Evolutionary conservation across 2,888 invertebrate genomes (phyloP).

Genomic region (Gerosis bhagava): DNA sequence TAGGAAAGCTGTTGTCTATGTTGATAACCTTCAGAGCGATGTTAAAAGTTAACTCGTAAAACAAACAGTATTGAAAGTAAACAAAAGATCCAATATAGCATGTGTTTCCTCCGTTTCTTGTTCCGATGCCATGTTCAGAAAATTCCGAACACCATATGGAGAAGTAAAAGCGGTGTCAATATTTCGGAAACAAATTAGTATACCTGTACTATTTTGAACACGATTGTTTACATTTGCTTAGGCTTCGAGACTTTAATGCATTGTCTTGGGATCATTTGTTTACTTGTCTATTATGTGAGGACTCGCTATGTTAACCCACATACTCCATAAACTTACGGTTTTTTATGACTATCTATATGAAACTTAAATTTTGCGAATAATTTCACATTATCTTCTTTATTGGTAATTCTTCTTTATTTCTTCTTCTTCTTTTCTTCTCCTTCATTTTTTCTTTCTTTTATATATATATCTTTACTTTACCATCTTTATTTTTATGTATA

Average conservation of each 20-base stretch:
- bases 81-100: slow-evolving; percentile 19
- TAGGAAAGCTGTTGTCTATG: slow-evolving; percentile 13
- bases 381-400: no score
- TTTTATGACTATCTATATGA: no score
- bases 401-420: no score
- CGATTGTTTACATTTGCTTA: slow-evolving; percentile 35
- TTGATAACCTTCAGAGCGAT: slow-evolving; percentile 10
- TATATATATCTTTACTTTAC: no score
- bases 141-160: slow-evolving; percentile 20
- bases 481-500: no score
- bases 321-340: no score
- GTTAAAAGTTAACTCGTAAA: slow-evolving; percentile 17
- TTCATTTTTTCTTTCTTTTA: no score
- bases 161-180: slow-evolving; percentile 36
- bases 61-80: slow-evolving; percentile 22
- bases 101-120: slow-evolving; percentile 18
- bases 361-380: no score
- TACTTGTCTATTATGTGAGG: slow-evolving; percentile 35
- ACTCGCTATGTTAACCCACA: not conserved
- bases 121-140: slow-evolving; percentile 12
- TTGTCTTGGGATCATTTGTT: slow-evolving; percentile 37
- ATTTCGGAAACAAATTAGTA: slow-evolving; percentile 39
- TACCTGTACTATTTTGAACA: slow-evolving; percentile 30
- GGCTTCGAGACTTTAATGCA: slow-evolving; percentile 33
- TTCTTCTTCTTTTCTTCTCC: not conserved